Conservation (phyloP, 2,113 vertebrate species). For the Bucco capensis region DNA sequence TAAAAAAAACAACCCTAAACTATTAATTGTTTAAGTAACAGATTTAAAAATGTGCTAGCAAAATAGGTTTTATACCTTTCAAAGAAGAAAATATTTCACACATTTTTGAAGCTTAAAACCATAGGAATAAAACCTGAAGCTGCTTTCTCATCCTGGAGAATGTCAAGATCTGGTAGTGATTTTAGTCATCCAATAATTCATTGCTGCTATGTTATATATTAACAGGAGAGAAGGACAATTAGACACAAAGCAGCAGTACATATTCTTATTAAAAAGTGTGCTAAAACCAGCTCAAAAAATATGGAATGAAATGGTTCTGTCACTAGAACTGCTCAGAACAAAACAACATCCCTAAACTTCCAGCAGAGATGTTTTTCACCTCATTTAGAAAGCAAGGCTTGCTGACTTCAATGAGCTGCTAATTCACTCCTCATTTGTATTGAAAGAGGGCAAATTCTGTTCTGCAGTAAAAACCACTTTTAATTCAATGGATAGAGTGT, state of each 20-base stretch:
- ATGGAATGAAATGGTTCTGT: background rate
- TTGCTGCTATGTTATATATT: background rate
- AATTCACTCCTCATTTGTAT: background rate
- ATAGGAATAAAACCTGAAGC: background rate
- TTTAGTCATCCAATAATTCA: background rate
- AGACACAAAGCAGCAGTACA: background rate
- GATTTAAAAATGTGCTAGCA: background rate
- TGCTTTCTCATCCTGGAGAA: background rate
- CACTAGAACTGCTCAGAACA: background rate
- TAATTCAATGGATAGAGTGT: background rate
- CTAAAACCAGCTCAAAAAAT: background rate
- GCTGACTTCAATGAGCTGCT: background rate
- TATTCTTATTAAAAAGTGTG: too few species aligned
- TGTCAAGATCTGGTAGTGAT: background rate
- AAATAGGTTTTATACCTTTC: background rate
- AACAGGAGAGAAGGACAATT: background rate
- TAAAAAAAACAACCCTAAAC: background rate
- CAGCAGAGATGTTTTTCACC: background rate
- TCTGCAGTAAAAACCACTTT: background rate
- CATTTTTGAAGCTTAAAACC: background rate
- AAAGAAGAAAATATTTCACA: background rate
- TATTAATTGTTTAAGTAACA: background rate
- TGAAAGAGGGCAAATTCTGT: fast-evolving
- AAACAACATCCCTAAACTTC: background rate
- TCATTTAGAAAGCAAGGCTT: background rate